A percentile compares a stretch with the other conserved stretches of the same genome.
Conservation (phyloP, 1,140 invertebrate genomes). For the Scaptomyza hsui region DNA sequence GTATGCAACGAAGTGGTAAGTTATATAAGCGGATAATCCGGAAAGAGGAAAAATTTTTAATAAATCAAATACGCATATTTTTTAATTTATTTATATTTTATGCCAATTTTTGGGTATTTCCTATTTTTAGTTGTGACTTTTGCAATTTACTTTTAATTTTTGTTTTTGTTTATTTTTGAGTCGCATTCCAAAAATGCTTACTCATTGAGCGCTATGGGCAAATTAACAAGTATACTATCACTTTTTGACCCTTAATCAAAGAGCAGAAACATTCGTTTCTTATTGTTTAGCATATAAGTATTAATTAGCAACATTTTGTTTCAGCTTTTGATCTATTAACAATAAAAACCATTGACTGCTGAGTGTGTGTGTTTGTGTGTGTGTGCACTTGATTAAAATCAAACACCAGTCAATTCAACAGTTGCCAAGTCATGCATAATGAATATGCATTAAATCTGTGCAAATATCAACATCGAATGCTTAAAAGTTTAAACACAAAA, state of each 20-base stretch:
- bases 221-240: constrained; percentile 45
- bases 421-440: constrained; percentile 64
- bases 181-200: constrained; percentile 11
- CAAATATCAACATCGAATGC: constrained; percentile 45
- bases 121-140: not conserved
- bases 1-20: not conserved
- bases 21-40: not conserved
- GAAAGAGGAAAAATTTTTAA: not conserved
- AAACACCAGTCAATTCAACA: constrained; percentile 42
- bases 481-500: constrained; percentile 45
- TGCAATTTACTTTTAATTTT: not conserved
- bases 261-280: constrained; percentile 23
- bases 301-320: constrained; percentile 66
- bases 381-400: constrained; percentile 38
- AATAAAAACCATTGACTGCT: constrained; percentile 45
- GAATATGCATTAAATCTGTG: constrained; percentile 70
- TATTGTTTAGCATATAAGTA: constrained; percentile 57
- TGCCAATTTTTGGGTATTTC: not conserved
- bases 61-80: no score
- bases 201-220: constrained; percentile 20
- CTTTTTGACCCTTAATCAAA: constrained; percentile 29
- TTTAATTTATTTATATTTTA: not conserved
- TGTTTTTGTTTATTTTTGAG: constrained; percentile 1
- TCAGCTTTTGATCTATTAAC: constrained; percentile 48
- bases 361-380: constrained; percentile 5